phyloP scores from a whole-genome alignment of 2,797 vertebrate species.

The Catostomus latipinnis region DNA sequence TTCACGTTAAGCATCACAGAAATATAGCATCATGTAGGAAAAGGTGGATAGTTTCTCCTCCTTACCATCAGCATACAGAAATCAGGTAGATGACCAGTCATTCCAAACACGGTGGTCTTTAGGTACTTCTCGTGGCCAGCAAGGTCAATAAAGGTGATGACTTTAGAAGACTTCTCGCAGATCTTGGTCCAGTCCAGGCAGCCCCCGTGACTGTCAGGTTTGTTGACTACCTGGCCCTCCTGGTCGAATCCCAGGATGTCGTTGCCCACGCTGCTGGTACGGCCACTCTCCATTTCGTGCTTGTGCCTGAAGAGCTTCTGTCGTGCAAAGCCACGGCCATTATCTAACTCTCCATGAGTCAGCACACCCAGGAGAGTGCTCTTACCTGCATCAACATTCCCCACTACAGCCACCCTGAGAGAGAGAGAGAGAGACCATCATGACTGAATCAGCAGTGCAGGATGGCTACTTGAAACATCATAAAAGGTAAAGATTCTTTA shows the following conservation, averaged over 20 bases:
- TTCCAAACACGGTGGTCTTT: conserved; percentile 97
- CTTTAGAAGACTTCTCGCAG: conserved; percentile 96
- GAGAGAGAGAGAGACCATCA: background rate
- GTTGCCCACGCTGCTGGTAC: conserved; percentile 98
- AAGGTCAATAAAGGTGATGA: conserved; percentile 97
- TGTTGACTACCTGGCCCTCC: conserved; percentile 94
- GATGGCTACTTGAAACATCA: too few relatives aligned
- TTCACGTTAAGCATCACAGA: too few relatives aligned
- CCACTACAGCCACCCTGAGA: conserved; percentile 94
- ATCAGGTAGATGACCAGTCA: conserved; percentile 96
- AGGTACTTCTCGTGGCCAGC: conserved; percentile 97
- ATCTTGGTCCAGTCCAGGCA: conserved; percentile 98
- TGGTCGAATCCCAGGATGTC: conserved; percentile 98
- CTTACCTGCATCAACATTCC: conserved; percentile 97
- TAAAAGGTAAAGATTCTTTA: too few relatives aligned
- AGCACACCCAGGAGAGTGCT: conserved; percentile 94
- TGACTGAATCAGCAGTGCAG: too few relatives aligned
- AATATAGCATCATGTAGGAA: too few relatives aligned
- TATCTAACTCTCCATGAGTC: conserved; percentile 96
- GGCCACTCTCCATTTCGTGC: conserved; percentile 96
- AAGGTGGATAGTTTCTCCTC: background rate
- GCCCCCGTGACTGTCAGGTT: conserved; percentile 94
- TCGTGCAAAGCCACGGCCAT: conserved; percentile 95
- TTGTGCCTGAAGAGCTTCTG: conserved; percentile 99
- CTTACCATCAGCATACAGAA: conserved; percentile 99